These are phyloP conservation scores for Drosophila carrolli DNA, from an alignment of 1,140 invertebrate genomes.

Conservation along the genomic window DNA sequence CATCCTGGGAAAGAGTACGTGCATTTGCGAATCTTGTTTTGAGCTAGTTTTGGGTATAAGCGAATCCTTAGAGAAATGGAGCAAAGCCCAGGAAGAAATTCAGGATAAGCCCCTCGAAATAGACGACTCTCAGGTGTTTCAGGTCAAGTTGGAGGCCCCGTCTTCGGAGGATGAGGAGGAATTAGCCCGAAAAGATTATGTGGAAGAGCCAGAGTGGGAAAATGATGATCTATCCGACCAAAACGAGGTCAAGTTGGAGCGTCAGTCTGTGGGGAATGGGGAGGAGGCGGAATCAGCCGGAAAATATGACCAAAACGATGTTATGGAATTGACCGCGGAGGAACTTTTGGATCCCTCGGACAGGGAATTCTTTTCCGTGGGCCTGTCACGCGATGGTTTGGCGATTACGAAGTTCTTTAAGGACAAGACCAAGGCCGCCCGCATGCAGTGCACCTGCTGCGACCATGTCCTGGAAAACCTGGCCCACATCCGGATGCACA, in stretches of 20 bases:
- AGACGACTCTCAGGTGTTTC: constrained; percentile 24
- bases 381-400: constrained; percentile 10
- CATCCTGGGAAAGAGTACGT: constrained; percentile 5
- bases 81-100: not conserved
- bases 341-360: too few relatives aligned
- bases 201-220: not conserved
- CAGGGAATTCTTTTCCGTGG: constrained; percentile 14
- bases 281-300: not conserved
- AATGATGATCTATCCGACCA: not conserved
- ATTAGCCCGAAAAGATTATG: not conserved
- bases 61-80: constrained; percentile 12
- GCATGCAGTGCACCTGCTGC: constrained; percentile 25
- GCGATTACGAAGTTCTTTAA: constrained; percentile 10
- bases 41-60: not conserved
- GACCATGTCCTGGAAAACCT: constrained; percentile 3
- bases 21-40: constrained; percentile 16
- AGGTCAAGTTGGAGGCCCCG: not conserved
- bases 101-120: constrained; percentile 21
- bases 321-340: not conserved
- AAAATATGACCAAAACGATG: not conserved
- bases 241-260: not conserved
- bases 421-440: constrained; percentile 12
- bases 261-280: not conserved
- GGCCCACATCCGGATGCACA: constrained; percentile 14
- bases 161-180: constrained; percentile 7